Evolutionary conservation across 2,797 vertebrate genomes (phyloP).

Genomic region (Sebastes variabilis): DNA sequence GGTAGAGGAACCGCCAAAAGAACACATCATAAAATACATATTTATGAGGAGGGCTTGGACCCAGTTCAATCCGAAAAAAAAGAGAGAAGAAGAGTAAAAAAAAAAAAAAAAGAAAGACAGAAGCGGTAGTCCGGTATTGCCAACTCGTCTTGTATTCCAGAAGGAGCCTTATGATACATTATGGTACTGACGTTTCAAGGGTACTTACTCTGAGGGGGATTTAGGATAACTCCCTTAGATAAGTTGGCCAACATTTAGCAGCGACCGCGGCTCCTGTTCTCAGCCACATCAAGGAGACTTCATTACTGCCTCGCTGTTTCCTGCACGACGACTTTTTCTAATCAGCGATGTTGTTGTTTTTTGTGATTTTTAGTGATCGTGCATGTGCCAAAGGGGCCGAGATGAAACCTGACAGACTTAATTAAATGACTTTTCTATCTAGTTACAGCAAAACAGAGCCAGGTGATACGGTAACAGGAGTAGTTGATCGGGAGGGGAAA

Average conservation of each 20-base stretch:
- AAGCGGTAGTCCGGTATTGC: slow-evolving; percentile 41
- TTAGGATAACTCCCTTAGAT: slow-evolving; percentile 75
- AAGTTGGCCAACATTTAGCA: slow-evolving; percentile 70
- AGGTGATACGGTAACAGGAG: neutral
- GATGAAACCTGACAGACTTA: slow-evolving; percentile 59
- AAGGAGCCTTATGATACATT: slow-evolving; percentile 75
- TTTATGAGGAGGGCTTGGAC: slow-evolving; percentile 68
- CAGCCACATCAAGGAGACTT: slow-evolving; percentile 69
- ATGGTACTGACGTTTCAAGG: slow-evolving; percentile 77
- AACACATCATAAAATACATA: slow-evolving; percentile 69
- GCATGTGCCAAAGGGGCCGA: slow-evolving; percentile 31
- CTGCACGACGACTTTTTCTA: slow-evolving; percentile 29
- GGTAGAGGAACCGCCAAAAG: slow-evolving; percentile 38
- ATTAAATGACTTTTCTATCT: slow-evolving; percentile 62
- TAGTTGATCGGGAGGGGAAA: neutral
- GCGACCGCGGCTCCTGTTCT: slow-evolving; percentile 45
- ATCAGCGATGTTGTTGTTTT: slow-evolving; percentile 47
- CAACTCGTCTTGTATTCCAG: slow-evolving; percentile 76
- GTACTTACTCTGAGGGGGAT: slow-evolving; percentile 70
- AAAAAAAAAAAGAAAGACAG: slow-evolving; percentile 3
- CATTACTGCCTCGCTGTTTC: slow-evolving; percentile 38
- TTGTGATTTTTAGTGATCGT: slow-evolving; percentile 34
- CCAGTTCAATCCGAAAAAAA: slow-evolving; percentile 40
- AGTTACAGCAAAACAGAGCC: slow-evolving; percentile 36
- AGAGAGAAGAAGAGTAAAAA: neutral